phyloP scores from a whole-genome alignment of 1,140 invertebrate species.

The Diorhabda sublineata region DNA sequence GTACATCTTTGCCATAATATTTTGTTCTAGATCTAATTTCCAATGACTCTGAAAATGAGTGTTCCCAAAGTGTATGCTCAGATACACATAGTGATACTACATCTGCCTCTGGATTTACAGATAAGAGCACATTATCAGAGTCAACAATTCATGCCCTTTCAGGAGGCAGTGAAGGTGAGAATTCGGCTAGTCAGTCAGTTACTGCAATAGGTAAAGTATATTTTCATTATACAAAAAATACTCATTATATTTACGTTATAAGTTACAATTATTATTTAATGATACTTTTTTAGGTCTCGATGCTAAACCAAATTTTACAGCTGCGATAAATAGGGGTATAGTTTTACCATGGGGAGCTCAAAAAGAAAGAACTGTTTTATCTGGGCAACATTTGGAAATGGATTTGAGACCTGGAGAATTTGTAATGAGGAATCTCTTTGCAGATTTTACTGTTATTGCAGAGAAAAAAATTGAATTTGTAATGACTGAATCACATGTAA shows the following conservation, averaged over 20 bases:
- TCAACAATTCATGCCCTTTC: conserved; percentile 37
- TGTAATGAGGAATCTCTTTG: conserved; percentile 90
- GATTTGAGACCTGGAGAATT: conserved; percentile 84
- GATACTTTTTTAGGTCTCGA: conserved; percentile 4
- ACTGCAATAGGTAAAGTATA: conserved; percentile 18
- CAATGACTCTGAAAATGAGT: conserved; percentile 38
- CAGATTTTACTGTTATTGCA: conserved; percentile 88
- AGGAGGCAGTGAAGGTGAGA: conserved; percentile 28
- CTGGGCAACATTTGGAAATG: conserved; percentile 54
- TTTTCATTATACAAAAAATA: neutral
- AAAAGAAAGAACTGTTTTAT: conserved; percentile 64
- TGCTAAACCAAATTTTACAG: neutral
- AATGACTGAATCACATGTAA: conserved; percentile 81
- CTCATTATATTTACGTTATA: neutral
- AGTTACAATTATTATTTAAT: neutral
- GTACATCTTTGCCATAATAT: too few species aligned
- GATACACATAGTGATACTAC: conserved; percentile 39
- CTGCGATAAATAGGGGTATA: conserved; percentile 39
- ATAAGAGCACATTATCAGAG: conserved; percentile 37
- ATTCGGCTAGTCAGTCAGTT: conserved; percentile 18
- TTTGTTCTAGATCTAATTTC: conserved; percentile 31
- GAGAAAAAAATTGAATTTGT: conserved; percentile 94
- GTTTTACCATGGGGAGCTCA: conserved; percentile 77
- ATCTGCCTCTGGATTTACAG: conserved; percentile 34
- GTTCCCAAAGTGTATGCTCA: conserved; percentile 38